Base-by-base conservation (phyloP, 1,140 invertebrate species). In the Rhagoletis pomonella region DNA sequence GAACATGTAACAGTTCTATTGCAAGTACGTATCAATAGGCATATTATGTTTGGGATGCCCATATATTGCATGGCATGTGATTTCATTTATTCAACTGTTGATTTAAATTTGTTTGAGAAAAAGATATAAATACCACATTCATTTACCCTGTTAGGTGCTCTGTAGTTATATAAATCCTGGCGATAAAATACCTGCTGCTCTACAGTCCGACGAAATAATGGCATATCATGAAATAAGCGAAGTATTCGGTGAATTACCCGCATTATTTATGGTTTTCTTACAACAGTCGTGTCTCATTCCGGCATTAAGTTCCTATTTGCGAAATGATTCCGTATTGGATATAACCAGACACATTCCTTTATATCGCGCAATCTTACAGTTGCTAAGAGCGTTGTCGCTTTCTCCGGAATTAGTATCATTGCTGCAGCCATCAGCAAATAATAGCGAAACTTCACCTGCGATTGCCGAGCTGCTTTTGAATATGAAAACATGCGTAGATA, bases 281-380 rank as follows among this genome's bases (percentile, higher is more conserved):
- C 95, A 96, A 44, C 95, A 96, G 90, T 98, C 97, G 44, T 97
- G 97, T 90, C 94, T 99, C 1, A 94, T 98, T 62, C 96, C 97
- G 29, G 97, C 97, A 12, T 95, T 99, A 7, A 97, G 97, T 87
- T 98, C 97, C 0, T 99, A 99, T 90, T 94, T 99, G 44, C 95
- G 97, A 89, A 99, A 99, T 91, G 98, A 99, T 93, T 99, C 98
- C 94, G 98, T 99, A 84, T 93, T 99, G 90, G 98, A 99, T 93
- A 98, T 99, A 96, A 97, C 98, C 6, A 95, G 98, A 12, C 98
- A 99, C 93, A 98, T 98, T 92, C 97, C 97, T 7, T 94, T 99
- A 69, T 99, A 99, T 93, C 95, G 96, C 91, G 96, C 97, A 50
- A 95, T 98, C 87, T 93, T 98, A 87, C 96, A 97, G 90, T 93